These are phyloP conservation scores for Automeris io DNA, from an alignment of 2,888 invertebrate genomes.

Conservation along the genomic window DNA sequence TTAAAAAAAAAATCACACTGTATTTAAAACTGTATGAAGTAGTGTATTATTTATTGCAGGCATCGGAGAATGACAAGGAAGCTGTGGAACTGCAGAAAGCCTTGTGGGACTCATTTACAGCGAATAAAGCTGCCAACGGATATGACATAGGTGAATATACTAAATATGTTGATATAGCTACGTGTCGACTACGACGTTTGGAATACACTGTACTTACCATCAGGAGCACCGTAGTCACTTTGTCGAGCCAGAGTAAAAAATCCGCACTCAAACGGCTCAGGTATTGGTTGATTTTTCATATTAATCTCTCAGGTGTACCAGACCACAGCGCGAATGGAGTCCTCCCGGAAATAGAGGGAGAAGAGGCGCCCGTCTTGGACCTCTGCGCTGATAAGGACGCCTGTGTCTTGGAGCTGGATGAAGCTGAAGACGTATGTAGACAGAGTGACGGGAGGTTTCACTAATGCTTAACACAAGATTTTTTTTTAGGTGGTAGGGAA, in stretches of 20 bases:
- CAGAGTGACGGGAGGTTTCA: too few relatives aligned
- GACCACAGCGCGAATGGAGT: constrained; percentile 36
- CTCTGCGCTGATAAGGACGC: constrained; percentile 79
- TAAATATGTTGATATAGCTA: too few relatives aligned
- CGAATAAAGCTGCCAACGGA: constrained; percentile 58
- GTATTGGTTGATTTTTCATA: background rate
- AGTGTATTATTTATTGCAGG: constrained; percentile 29
- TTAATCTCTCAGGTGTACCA: constrained; percentile 21
- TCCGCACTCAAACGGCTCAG: background rate
- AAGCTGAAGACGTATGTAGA: constrained; percentile 59
- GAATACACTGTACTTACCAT: too few relatives aligned
- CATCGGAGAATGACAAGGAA: constrained; percentile 62
- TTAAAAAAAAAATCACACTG: too few relatives aligned
- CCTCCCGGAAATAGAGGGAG: constrained; percentile 40
- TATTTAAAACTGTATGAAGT: background rate
- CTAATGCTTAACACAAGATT: too few relatives aligned
- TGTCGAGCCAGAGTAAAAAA: too few relatives aligned
- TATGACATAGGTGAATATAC: constrained; percentile 54
- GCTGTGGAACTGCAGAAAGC: constrained; percentile 63
- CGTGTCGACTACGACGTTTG: too few relatives aligned
- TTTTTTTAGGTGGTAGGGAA: too few relatives aligned
- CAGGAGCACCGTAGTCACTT: too few relatives aligned
- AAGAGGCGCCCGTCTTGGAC: constrained; percentile 76
- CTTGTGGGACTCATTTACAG: constrained; percentile 58
- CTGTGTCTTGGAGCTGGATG: constrained; percentile 60